phyloP scores from a whole-genome alignment of 1,140 invertebrate genomes.

The Schlechtendalia chinensis region DNA sequence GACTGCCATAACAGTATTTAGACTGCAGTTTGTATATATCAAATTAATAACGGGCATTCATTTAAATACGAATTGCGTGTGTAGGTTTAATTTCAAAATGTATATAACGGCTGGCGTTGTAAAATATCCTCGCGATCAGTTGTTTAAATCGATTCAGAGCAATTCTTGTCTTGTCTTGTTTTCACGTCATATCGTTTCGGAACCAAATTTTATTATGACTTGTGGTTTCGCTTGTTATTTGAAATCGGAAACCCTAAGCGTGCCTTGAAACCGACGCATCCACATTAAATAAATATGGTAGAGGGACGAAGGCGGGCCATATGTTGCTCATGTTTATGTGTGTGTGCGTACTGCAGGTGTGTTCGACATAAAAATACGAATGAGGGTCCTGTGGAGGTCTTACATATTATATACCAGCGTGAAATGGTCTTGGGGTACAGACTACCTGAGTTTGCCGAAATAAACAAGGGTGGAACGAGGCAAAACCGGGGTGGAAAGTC shows the following conservation, averaged over 20 bases:
- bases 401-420: slow-evolving; percentile 13
- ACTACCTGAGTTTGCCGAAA: slow-evolving; percentile 22
- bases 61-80: slow-evolving; percentile 8
- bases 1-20: slow-evolving; percentile 2
- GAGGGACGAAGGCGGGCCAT: background rate
- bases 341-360: slow-evolving; percentile 22
- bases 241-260: slow-evolving; percentile 45
- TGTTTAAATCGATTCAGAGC: slow-evolving; percentile 16
- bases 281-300: background rate
- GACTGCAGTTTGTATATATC: background rate
- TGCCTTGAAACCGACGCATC: slow-evolving; percentile 1
- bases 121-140: slow-evolving; percentile 30
- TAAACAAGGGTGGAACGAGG: slow-evolving; percentile 32
- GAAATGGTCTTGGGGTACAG: slow-evolving; percentile 18
- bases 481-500: no score
- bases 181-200: background rate
- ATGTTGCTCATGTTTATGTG: background rate
- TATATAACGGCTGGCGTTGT: slow-evolving; percentile 6
- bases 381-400: background rate
- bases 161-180: background rate
- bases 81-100: background rate
- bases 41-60: slow-evolving; percentile 21
- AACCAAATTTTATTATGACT: slow-evolving; percentile 10
- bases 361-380: slow-evolving; percentile 6
- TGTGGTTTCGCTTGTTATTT: slow-evolving; percentile 37